Conservation (phyloP, 2,888 invertebrate genomes). For the Apodemia duryi region DNA sequence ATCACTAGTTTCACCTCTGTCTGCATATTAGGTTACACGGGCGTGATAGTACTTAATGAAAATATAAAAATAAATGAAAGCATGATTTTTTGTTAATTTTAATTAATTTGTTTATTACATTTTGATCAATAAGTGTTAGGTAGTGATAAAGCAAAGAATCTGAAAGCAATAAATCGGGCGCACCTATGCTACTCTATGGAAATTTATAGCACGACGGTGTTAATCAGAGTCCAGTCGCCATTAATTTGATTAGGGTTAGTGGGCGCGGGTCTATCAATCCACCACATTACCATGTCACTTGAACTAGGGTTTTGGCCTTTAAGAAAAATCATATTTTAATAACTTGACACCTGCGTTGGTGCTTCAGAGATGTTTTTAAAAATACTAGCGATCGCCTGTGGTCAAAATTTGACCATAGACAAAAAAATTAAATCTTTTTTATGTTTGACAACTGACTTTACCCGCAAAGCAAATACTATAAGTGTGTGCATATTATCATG, state of each 20-base stretch:
- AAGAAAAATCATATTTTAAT: not conserved
- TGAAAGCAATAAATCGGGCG: constrained; percentile 67
- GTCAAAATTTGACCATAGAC: no score
- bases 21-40: no score
- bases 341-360: not conserved
- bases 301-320: constrained; percentile 40
- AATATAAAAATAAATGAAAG: no score
- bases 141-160: constrained; percentile 26
- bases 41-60: no score
- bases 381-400: no score
- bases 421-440: no score
- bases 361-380: no score
- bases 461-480: no score
- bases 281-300: constrained; percentile 69
- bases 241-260: constrained; percentile 80
- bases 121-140: not conserved
- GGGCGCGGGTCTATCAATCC: constrained; percentile 77
- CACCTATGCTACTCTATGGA: constrained; percentile 48
- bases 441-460: no score
- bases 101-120: constrained; percentile 4
- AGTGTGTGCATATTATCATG: no score
- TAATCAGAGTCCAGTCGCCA: constrained; percentile 75
- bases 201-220: constrained; percentile 64
- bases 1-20: no score
- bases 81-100: not conserved